Conservation (phyloP, 2,113 vertebrate species). For the Megatriorchis doriae region DNA sequence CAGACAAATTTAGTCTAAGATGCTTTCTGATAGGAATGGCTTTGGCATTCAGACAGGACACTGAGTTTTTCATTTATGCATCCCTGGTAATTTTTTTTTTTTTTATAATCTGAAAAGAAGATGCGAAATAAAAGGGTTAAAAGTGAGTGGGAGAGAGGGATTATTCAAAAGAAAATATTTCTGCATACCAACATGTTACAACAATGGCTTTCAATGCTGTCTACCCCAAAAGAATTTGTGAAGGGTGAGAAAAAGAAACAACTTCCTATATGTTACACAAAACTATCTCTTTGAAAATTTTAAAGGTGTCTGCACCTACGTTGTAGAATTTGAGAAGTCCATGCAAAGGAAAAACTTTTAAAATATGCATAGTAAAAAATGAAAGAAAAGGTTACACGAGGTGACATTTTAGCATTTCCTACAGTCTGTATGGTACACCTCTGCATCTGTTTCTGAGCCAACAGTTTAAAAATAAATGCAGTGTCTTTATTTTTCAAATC, state of each 20-base stretch:
- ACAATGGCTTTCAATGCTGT: background rate
- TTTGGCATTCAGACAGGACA: background rate
- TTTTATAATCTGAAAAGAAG: background rate
- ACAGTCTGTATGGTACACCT: background rate
- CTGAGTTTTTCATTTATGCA: background rate
- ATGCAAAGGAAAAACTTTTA: background rate
- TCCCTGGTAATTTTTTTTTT: background rate
- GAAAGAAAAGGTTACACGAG: background rate
- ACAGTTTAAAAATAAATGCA: conserved; percentile 15
- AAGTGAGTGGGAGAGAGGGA: background rate
- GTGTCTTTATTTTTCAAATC: background rate
- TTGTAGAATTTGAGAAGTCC: background rate
- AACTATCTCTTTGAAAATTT: background rate
- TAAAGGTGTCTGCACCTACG: background rate
- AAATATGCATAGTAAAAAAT: background rate
- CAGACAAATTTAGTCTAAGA: background rate
- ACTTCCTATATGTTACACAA: background rate
- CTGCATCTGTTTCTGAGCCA: background rate
- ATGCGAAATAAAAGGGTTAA: background rate
- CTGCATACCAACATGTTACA: background rate
- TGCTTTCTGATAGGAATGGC: background rate
- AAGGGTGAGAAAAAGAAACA: background rate
- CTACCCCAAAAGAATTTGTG: background rate
- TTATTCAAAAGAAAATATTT: background rate
- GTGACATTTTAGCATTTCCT: background rate